Evolutionary conservation across 2,113 vertebrate species (phyloP).

Genomic region (Pycnonotus jocosus): DNA sequence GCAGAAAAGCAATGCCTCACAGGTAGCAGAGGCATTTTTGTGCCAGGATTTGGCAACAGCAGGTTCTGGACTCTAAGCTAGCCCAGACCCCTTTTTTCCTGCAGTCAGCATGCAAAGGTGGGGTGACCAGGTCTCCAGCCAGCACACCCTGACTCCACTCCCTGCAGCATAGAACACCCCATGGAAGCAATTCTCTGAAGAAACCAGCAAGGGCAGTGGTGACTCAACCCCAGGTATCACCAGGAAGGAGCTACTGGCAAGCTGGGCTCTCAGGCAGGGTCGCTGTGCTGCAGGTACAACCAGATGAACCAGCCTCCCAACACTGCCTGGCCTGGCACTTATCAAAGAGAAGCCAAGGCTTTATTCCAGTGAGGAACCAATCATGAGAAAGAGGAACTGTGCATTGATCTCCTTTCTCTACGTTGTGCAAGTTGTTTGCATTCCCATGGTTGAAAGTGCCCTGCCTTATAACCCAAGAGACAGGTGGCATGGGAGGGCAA

Average conservation of each 20-base stretch:
- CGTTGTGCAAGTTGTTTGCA: neutral
- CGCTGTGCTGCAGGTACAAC: neutral
- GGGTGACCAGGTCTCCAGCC: neutral
- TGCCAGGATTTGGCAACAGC: neutral
- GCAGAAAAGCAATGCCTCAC: neutral
- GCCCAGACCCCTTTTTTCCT: neutral
- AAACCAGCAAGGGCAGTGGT: neutral
- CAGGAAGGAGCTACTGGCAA: neutral
- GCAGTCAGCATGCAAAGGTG: neutral
- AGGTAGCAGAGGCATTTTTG: neutral
- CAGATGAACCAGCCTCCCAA: neutral
- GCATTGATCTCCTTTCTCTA: neutral
- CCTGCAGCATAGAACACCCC: neutral
- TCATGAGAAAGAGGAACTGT: neutral
- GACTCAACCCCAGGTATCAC: neutral
- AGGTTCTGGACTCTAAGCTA: neutral
- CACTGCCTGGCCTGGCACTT: accelerated
- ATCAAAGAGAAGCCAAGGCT: neutral
- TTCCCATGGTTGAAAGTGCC: neutral
- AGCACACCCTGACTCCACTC: accelerated
- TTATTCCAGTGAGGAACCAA: neutral
- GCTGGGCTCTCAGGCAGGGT: accelerated
- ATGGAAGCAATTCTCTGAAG: neutral
- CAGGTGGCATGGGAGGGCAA: accelerated
- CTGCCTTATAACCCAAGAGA: neutral